Conservation (phyloP, 2,888 invertebrate species). For the Leptothorax acervorum region DNA sequence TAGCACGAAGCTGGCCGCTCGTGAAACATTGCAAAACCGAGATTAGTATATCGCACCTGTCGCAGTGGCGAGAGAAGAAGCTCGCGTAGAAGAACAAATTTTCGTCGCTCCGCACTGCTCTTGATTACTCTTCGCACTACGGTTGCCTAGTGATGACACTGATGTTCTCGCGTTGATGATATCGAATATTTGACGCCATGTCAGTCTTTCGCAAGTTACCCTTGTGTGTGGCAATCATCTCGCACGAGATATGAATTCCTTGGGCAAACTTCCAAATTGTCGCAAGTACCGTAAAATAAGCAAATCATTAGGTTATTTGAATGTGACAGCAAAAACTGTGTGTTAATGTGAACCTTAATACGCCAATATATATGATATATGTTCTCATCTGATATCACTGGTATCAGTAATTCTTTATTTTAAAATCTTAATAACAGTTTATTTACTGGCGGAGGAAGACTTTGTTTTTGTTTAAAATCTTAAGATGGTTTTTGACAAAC, state of each 20-base stretch:
- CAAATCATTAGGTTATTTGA: slow-evolving; percentile 1
- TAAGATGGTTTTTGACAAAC: neutral
- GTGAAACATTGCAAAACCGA: slow-evolving; percentile 47
- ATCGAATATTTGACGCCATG: slow-evolving; percentile 33
- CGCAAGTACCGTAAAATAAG: neutral
- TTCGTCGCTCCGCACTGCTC: slow-evolving; percentile 26
- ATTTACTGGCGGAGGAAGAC: no score
- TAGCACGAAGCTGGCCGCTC: slow-evolving; percentile 52
- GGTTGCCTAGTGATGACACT: slow-evolving; percentile 24
- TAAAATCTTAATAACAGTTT: neutral
- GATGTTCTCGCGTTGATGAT: slow-evolving; percentile 13
- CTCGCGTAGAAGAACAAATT: slow-evolving; percentile 31
- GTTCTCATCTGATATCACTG: neutral
- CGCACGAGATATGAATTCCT: neutral
- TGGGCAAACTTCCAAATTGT: slow-evolving; percentile 22
- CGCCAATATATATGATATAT: neutral
- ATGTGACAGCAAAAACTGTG: neutral
- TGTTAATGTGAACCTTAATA: neutral
- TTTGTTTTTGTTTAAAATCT: neutral
- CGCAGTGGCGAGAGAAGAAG: slow-evolving; percentile 49
- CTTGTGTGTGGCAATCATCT: neutral
- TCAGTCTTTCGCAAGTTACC: slow-evolving; percentile 23
- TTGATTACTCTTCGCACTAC: slow-evolving; percentile 25
- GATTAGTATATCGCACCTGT: slow-evolving; percentile 52
- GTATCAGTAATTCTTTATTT: neutral